A percentile compares a stretch with the other conserved stretches of the same genome.
phyloP scores from a whole-genome alignment of 2,797 vertebrate species.

The Momotus momota region DNA sequence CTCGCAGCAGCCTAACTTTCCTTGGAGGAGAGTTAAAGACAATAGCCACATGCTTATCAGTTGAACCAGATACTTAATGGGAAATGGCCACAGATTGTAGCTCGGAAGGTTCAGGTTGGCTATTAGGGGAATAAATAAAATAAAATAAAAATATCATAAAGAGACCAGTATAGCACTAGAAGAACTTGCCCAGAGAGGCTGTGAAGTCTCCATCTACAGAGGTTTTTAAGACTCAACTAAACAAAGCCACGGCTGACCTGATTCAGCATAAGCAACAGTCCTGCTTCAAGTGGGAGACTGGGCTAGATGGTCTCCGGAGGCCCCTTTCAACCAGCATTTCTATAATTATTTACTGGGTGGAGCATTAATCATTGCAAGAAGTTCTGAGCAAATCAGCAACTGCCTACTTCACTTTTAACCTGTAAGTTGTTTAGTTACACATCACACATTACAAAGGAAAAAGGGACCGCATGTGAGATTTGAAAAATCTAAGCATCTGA shows the following conservation, averaged over 20 bases:
- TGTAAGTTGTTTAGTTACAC: background rate
- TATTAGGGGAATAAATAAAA: no score
- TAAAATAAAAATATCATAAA: background rate
- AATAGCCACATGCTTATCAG: fast-evolving
- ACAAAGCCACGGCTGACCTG: background rate
- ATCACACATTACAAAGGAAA: background rate
- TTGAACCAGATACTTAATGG: background rate
- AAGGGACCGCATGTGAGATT: background rate
- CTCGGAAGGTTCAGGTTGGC: background rate
- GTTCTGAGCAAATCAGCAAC: background rate
- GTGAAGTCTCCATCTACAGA: background rate
- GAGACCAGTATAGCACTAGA: background rate
- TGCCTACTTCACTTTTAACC: background rate
- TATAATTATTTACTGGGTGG: background rate
- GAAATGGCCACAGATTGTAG: background rate
- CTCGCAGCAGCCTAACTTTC: background rate
- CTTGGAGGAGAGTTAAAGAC: background rate
- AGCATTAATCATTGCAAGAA: background rate
- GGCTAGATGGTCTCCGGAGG: background rate
- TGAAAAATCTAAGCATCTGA: background rate
- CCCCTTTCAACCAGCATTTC: background rate
- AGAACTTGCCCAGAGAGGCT: background rate
- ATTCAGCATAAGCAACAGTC: background rate
- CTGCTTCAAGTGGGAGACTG: background rate
- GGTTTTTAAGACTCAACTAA: background rate